Evolutionary conservation across 2,113 vertebrate genomes (phyloP).

Genomic region (Anser brachyrhynchus): DNA sequence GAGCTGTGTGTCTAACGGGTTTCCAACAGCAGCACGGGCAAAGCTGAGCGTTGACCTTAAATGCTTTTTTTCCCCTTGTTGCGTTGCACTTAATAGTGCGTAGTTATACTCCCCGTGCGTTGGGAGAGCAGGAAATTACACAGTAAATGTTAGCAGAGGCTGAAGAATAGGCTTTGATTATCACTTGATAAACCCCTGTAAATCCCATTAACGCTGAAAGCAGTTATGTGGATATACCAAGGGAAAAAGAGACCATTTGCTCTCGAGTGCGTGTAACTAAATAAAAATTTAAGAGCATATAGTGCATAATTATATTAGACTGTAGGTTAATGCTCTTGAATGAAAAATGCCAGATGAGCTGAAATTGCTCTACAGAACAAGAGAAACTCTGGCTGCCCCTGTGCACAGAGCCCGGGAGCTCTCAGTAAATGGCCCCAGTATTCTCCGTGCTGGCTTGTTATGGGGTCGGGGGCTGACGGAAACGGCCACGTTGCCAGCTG

Average conservation of each 20-base stretch:
- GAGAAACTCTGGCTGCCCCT: neutral
- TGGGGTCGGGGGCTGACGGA: neutral
- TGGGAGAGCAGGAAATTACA: slow-evolving; percentile 37
- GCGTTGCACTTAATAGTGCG: neutral
- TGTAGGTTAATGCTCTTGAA: slow-evolving; percentile 33
- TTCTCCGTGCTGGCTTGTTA: neutral
- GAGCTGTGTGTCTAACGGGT: accelerated
- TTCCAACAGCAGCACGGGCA: neutral
- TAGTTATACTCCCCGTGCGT: neutral
- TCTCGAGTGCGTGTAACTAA: neutral
- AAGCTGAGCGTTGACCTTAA: neutral
- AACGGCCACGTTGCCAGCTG: accelerated
- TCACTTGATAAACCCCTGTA: slow-evolving; percentile 49
- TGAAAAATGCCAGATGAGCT: slow-evolving; percentile 13
- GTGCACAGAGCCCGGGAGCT: neutral
- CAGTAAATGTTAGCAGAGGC: slow-evolving; percentile 11
- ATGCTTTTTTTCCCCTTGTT: neutral
- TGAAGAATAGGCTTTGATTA: slow-evolving; percentile 23
- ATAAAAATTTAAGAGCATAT: slow-evolving; percentile 51
- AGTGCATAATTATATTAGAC: slow-evolving; percentile 8
- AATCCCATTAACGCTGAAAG: slow-evolving; percentile 3
- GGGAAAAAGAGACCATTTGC: neutral
- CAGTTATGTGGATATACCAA: neutral
- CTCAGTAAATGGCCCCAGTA: neutral
- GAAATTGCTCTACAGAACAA: neutral